phyloP scores from a whole-genome alignment of 2,888 invertebrate species.

The Digitonthophagus gazella region DNA sequence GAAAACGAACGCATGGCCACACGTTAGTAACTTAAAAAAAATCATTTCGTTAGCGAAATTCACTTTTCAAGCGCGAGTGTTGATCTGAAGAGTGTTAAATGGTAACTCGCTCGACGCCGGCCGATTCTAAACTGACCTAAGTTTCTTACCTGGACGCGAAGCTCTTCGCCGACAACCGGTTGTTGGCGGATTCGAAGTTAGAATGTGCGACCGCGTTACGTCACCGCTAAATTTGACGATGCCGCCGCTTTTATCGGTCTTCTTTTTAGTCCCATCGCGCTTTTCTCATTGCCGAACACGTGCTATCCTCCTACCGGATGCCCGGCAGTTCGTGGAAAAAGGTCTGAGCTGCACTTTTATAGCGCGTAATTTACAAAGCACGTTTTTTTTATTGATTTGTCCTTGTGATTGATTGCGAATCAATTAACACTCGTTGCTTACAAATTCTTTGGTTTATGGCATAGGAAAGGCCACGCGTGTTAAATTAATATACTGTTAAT shows the following conservation, averaged over 20 bases:
- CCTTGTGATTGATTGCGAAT: not conserved
- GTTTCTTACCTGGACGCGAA: conserved; percentile 24
- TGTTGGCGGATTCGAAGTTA: conserved; percentile 13
- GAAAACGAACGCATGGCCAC: not conserved
- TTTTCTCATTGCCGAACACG: not conserved
- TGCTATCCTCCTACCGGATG: not conserved
- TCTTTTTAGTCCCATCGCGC: not conserved
- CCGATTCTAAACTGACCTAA: conserved; percentile 29
- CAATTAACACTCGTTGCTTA: not conserved
- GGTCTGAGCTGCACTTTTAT: not conserved
- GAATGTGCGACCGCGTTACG: conserved; percentile 27
- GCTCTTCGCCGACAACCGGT: conserved; percentile 5
- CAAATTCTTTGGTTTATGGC: not conserved
- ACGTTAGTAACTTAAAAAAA: not conserved
- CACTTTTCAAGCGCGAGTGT: not conserved
- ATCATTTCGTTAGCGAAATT: not conserved
- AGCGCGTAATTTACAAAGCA: no score
- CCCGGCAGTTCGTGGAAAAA: not conserved
- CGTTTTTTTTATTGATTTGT: not conserved
- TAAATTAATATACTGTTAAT: not conserved
- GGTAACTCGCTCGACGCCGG: conserved; percentile 3
- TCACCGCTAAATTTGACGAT: conserved; percentile 35
- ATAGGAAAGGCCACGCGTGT: not conserved
- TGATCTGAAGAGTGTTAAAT: conserved; percentile 13
- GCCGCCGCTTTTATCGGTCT: not conserved